These are phyloP conservation scores for Amphipoea lucens DNA, from an alignment of 2,888 invertebrate species.

Conservation along the genomic window DNA sequence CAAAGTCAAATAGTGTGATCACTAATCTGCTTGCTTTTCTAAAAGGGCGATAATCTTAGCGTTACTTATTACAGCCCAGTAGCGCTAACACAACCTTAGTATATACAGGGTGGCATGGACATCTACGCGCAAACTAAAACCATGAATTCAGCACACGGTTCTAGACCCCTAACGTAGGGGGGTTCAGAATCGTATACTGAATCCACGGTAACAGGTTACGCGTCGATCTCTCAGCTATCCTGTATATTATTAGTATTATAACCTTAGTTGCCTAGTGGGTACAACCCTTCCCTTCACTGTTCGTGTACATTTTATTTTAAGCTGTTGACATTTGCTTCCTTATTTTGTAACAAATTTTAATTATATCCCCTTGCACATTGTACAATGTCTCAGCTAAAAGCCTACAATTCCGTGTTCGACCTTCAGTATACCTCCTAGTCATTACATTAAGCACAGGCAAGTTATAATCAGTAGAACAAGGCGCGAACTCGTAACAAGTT, in stretches of 20 bases:
- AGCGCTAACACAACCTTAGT: no score
- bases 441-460: conserved; percentile 43
- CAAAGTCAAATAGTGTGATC: not conserved
- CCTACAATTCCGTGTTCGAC: conserved; percentile 4
- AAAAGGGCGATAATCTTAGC: not conserved
- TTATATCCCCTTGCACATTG: not conserved
- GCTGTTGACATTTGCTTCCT: not conserved
- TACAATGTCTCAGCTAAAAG: not conserved
- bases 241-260: no score
- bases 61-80: not conserved
- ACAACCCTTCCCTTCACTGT: not conserved
- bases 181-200: no score
- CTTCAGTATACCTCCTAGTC: conserved; percentile 12
- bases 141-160: no score
- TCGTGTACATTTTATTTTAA: not conserved
- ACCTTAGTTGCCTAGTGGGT: not conserved
- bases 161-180: no score
- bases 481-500: conserved; percentile 49
- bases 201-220: no score
- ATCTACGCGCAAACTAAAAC: no score
- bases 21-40: not conserved
- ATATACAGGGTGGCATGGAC: no score
- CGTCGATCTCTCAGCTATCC: no score
- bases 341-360: not conserved
- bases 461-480: conserved; percentile 41